Percentiles rank a stretch among this genome's conserved stretches.
phyloP scores from a whole-genome alignment of 2,797 vertebrate species.

The Microhierax caerulescens region DNA sequence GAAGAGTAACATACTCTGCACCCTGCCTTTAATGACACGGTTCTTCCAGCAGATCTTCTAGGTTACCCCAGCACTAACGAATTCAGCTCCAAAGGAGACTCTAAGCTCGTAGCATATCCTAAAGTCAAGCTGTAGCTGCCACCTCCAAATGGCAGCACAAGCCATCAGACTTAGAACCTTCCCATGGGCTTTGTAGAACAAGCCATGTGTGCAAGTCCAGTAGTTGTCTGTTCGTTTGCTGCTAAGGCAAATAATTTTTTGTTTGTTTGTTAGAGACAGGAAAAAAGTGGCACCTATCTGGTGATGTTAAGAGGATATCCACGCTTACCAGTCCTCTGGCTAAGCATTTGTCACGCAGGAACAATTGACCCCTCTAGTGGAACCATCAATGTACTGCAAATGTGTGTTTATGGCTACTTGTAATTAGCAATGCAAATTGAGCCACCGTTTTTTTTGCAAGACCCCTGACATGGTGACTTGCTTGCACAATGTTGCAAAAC shows the following conservation, averaged over 20 bases:
- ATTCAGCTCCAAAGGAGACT: neutral
- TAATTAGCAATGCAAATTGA: neutral
- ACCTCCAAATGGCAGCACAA: neutral
- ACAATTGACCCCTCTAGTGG: conserved; percentile 82
- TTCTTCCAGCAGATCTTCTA: neutral
- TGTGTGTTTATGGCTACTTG: neutral
- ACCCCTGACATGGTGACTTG: neutral
- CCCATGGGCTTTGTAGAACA: neutral
- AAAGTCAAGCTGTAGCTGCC: neutral
- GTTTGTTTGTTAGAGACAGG: neutral
- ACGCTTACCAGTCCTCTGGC: neutral
- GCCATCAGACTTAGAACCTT: neutral
- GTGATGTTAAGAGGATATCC: neutral
- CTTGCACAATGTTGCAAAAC: neutral
- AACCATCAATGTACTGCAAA: conserved; percentile 41
- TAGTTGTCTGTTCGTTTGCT: neutral
- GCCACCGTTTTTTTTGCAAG: neutral
- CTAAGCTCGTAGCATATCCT: neutral
- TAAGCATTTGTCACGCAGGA: conserved; percentile 21
- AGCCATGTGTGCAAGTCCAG: neutral
- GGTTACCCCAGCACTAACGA: neutral
- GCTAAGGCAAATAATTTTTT: neutral
- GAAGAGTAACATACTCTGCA: neutral
- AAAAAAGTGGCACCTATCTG: neutral
- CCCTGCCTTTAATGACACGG: neutral